A percentile compares a stretch with the other conserved stretches of the same genome.
Conservation (phyloP, 2,113 vertebrate species). For the Vulpes vulpes region DNA sequence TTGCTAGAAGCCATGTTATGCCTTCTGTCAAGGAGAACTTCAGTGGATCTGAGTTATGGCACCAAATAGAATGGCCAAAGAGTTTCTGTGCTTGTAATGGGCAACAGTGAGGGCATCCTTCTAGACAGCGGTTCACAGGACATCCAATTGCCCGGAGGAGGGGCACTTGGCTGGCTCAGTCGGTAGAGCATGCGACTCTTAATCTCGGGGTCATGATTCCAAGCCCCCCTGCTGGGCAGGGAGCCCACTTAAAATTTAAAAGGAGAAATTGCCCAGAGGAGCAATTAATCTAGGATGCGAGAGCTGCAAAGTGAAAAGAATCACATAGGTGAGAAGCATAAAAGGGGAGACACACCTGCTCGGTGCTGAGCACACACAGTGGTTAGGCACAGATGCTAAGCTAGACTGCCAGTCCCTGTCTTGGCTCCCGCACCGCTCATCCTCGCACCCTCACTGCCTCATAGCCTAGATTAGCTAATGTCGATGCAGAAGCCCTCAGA, state of each 20-base stretch:
- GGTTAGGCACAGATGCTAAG: neutral
- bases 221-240: neutral
- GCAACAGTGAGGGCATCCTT: neutral
- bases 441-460: neutral
- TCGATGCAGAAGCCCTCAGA: neutral
- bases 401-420: neutral
- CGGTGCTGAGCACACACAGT: neutral
- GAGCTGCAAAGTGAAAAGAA: neutral
- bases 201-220: neutral
- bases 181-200: neutral
- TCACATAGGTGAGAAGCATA: neutral
- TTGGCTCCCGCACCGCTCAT: neutral
- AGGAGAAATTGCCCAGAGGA: neutral
- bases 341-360: neutral
- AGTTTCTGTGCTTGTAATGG: neutral
- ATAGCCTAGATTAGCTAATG: neutral
- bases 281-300: neutral
- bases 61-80: neutral
- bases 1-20: neutral
- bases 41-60: neutral
- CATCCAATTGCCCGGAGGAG: neutral
- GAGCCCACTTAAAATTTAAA: neutral
- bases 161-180: neutral
- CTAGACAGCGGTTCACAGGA: neutral
- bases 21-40: neutral